Evolutionary conservation across 2,797 vertebrate genomes (phyloP), one percentile per base, ranked within the genome.

Genomic region (Cottoperca gobio): DNA sequence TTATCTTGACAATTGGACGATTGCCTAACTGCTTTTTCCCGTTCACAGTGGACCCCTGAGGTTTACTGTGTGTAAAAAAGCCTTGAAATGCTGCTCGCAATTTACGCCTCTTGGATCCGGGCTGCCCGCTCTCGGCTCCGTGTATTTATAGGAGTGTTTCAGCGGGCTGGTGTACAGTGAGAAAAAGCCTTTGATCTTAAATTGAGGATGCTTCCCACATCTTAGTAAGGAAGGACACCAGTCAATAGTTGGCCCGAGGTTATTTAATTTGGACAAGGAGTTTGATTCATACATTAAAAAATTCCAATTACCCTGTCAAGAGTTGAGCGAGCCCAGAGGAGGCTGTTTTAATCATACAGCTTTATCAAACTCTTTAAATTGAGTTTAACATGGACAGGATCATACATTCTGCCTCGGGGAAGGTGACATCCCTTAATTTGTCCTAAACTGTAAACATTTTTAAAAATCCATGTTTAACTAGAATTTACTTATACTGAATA

Each of bases 271-370:
- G 86, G 84, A 91, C 90, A 91, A 88, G 87, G 76, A 84, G 77
- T 92, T 91, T 92, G 90, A 93, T 91, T 92, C 87, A 92, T 91
- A 91, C 83, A 88, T 92, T 86, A 91, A 93, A 60, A 93, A 91
- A 90, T 91, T 92, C 92, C 90, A 93, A 93, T 94, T 93, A 93
- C 90, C 69, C 90, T 90, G 92, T 94, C 92, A 93, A 84, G 88
- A 91, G 87, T 86, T 90, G 87, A 93, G 85, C 83, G 67, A 76
- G 87, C 91, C 92, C 91, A 77, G 88, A 90, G 91, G 91, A 93
- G 80, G 76, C 79, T 66, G 85, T 90, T 92, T 94, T 93, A 94
- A 92, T 93, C 89, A 89, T 89, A 84, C 87, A 72, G 86, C 89
- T 92, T 92, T 91, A 92, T 92, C 90, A 91, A 88, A 87, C 77